Percentiles rank a stretch among this genome's conserved stretches.
phyloP scores from a whole-genome alignment of 2,888 invertebrate species.

The Abscondita cerata region DNA sequence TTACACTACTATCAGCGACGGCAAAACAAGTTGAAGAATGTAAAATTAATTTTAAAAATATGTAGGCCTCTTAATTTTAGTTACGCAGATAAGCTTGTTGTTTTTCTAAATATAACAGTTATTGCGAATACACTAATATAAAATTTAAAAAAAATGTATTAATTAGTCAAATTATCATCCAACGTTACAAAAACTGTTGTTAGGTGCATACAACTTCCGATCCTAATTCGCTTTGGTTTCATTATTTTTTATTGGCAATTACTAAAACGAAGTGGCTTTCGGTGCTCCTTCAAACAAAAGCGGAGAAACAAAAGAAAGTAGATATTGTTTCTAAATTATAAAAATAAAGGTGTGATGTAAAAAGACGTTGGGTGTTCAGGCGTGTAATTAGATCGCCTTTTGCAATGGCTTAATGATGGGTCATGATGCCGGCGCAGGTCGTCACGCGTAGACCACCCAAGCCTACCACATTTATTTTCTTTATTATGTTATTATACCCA shows the following conservation, averaged over 20 bases:
- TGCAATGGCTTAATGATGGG: conserved; percentile 61
- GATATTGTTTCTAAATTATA: conserved; percentile 27
- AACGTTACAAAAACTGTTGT: too few species aligned
- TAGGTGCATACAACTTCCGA: too few species aligned
- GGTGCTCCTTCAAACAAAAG: too few species aligned
- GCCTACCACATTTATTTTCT: conserved; percentile 46
- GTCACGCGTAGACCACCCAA: conserved; percentile 57
- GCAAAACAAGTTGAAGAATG: too few species aligned
- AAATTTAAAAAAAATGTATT: too few species aligned
- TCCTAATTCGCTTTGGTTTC: background rate
- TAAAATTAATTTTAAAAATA: too few species aligned
- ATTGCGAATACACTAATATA: too few species aligned
- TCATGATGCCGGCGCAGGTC: conserved; percentile 57
- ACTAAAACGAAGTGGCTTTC: conserved; percentile 2
- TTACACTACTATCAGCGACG: too few species aligned
- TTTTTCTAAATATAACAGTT: too few species aligned
- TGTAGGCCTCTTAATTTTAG: too few species aligned
- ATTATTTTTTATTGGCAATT: background rate
- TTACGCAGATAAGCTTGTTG: too few species aligned
- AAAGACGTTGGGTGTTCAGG: conserved; percentile 56
- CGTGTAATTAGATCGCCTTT: conserved; percentile 61
- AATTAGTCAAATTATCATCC: too few species aligned
- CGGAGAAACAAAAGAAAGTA: conserved; percentile 1
- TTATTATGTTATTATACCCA: conserved; percentile 56
- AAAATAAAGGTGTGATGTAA: conserved; percentile 54